Base-by-base conservation (phyloP, 1,140 invertebrate genomes). In the Drosophila paulistorum region DNA sequence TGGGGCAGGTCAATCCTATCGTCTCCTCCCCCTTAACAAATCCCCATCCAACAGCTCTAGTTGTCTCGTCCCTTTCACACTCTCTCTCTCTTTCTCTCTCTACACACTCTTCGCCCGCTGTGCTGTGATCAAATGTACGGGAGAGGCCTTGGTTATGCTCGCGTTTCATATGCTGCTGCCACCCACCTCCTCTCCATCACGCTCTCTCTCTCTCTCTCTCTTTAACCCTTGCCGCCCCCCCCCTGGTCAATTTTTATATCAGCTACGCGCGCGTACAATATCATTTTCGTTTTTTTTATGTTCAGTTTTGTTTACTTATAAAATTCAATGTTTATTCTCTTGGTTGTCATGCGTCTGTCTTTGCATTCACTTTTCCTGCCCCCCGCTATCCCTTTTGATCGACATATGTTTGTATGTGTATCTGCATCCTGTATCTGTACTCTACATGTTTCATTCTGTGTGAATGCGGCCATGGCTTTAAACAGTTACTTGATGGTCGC, bases 261-360 rank as follows among this genome's bases (percentile, higher is more conserved):
- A 68, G 75, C 75, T 65, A 45, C 30, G 74, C 79, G 79, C 70
- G 74, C 79, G 78, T 81, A 77, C 61, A 81, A 82, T 83, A 84
- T 73, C 69, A 68, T 77, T 65, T 73, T 37, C 9, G 35, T 37
- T 81, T 65, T 81, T 51, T 51, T 11, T 51, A n/a, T 23, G 17
- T 51, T 51, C 45, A 51, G 45, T 51, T 51, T 51, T 51, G 81
- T 85, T 81, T 85, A 78, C 78, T 81, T 71, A 67, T 72, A 54
- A 81, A 77, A 72, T 80, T 80, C 72, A 61, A 81, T 85, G 81
- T 85, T 84, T 85, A 84, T 78, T 74, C 74, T 20, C 51, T 57
- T 71, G 66, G 37, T 41, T 68, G 48, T 70, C 66, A 68, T 81
- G 64, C 55, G 61, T 65, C 54, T 71, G 61, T 65, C 54, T 71